Evolutionary conservation across 1,140 invertebrate genomes (phyloP).

Genomic region (Eufriesea mexicana): DNA sequence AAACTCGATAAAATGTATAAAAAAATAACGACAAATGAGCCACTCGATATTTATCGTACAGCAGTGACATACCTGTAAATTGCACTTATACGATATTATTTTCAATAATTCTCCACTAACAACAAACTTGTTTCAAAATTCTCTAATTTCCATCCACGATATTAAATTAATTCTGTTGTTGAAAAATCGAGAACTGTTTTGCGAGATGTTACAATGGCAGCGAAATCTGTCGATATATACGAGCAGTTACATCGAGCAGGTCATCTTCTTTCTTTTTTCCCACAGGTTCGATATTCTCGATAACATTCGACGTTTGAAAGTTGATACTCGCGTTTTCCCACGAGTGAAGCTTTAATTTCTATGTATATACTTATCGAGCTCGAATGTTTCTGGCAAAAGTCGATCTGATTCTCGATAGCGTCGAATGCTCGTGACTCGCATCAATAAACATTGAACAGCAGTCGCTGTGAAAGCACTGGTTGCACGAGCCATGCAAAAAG

Average conservation of each 20-base stretch:
- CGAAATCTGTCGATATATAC: not conserved
- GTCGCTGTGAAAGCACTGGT: not conserved
- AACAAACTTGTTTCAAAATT: not conserved
- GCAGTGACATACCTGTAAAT: too few relatives aligned
- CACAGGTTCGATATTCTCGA: not conserved
- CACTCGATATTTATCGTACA: too few relatives aligned
- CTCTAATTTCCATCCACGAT: not conserved
- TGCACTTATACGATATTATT: too few relatives aligned
- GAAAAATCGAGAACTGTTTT: not conserved
- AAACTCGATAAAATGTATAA: not conserved
- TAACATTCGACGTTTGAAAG: not conserved
- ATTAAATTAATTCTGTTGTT: not conserved
- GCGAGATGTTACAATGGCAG: not conserved
- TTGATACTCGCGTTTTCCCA: not conserved
- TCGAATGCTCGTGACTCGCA: conserved; percentile 13
- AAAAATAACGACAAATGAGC: too few relatives aligned
- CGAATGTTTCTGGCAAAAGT: not conserved
- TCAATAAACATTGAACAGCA: conserved; percentile 13
- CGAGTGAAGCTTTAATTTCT: not conserved
- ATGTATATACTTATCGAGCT: not conserved
- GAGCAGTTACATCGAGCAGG: not conserved
- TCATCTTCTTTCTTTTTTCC: too few relatives aligned
- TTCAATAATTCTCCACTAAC: too few relatives aligned
- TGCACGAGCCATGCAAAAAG: not conserved
- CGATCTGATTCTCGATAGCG: not conserved